Evolutionary conservation across 2,113 vertebrate genomes (phyloP).

Genomic region (Gavia stellata): DNA sequence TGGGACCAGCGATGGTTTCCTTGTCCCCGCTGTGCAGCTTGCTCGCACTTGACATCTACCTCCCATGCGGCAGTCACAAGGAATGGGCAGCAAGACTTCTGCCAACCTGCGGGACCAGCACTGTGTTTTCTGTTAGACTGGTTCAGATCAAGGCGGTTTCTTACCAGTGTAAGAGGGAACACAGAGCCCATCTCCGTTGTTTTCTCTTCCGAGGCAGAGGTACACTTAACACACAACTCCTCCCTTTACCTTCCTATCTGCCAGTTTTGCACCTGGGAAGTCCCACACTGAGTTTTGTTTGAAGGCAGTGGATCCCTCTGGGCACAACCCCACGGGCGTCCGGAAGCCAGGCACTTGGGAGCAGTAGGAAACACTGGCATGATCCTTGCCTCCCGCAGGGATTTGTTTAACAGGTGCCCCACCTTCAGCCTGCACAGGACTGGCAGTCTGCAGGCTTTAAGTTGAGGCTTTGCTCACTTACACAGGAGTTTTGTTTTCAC

Average conservation of each 20-base stretch:
- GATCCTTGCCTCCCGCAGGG: not conserved
- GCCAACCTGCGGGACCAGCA: fast-evolving
- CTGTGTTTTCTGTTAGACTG: not conserved
- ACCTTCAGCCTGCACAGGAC: not conserved
- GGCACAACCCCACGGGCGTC: not conserved
- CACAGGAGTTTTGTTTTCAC: not conserved
- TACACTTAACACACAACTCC: not conserved
- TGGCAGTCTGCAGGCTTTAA: not conserved
- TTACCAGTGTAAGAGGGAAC: not conserved
- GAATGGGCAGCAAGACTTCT: not conserved
- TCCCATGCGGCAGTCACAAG: not conserved
- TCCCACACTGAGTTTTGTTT: not conserved
- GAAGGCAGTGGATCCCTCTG: fast-evolving
- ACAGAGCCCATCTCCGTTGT: not conserved
- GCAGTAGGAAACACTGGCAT: fast-evolving
- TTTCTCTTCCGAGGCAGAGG: not conserved
- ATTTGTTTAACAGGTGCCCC: not conserved
- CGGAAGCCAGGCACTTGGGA: not conserved
- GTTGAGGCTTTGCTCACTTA: not conserved
- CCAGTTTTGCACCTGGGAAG: not conserved
- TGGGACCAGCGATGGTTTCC: not conserved
- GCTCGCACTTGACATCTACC: not conserved
- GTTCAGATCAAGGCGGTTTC: not conserved
- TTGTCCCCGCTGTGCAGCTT: not conserved
- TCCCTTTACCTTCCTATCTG: not conserved